Base-by-base conservation (phyloP, 2,797 vertebrate species). In the Loris lydekkerianus region DNA sequence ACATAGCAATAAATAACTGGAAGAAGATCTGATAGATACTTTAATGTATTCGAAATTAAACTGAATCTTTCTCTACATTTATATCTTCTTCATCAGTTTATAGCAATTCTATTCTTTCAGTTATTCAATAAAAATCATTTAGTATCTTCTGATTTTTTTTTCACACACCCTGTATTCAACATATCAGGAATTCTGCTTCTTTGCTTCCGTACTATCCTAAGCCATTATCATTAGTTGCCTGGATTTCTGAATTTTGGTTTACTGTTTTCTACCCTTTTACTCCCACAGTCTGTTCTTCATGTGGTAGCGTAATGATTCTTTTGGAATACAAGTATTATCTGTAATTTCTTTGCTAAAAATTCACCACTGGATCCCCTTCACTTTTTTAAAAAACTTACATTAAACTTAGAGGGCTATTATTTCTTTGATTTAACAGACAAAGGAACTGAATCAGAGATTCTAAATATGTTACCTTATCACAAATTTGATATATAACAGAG, bases 321-420 rank as follows among this genome's bases (percentile, higher is more conserved):
- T 8, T 49, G 63, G 14, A 70, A 70, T 69, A 6, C 56, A 72
- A 85, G 5, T 67, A 77, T 17, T 21, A 46, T 31, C 5, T 46
- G 27, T 69, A 15, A 43, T 63, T 65, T 91, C 40, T 72, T 85
- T 89, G n/a, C 25, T 95, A 29, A 80, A 40, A 95, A 78, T 60
- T 87, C 27, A 83, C 37, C 27, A 31, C 21, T 67, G 8, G 4
- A 25, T n/a, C 5, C 5, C 17, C 27, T 76, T 91, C 4, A 58
- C 25, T 60, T 3, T 73, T 6, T 49, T 88, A 70, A 61, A 65
- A 73, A 58, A 3, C 8, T 78, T 15, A 10, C 8, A 84, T 78
- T 23, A 85, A 96, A 69, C 7, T 15, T 84, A 37, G 0, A 65
- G 5, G 76, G 10, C 3, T 18, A 60, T 69, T 75, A 86, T 56